Evolutionary conservation across 2,113 vertebrate genomes (phyloP), one percentile per base, ranked within the genome.

Genomic region (Romanogobio albipinnatus): DNA sequence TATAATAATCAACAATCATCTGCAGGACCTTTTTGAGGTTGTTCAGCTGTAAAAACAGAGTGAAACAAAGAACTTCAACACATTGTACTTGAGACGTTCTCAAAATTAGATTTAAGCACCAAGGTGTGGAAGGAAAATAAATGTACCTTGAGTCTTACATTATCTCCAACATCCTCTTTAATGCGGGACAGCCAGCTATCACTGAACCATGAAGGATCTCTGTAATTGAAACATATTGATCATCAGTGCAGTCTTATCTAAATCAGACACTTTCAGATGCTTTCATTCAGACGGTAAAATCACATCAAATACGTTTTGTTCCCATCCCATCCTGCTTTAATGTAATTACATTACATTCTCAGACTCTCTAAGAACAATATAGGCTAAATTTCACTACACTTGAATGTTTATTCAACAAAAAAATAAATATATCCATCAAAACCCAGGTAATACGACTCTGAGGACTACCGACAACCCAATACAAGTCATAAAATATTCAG

Each of bases 21-120:
- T 99, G 98, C 81, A 98, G 96, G 82, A 99, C 94, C 91, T 99
- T 99, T 95, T 99, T 99, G 87, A 99, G 93, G 91, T 99, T 99
- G 94, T 95, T 99, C 92, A 97, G 93, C 98, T 99, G 91, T 84
- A 56, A 74, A 88, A 15, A 49, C 1, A 3, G 9, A 24, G 19
- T 4, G 6, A 71, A 53, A 62, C 8, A 29, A 56, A 66, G 10
- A 0, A 81, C 26, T 19, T 70, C 5, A 68, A 47, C 29, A 64
- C 3, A 17, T 58, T 33, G n/a, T 17, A 26, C 11, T 49, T 49
- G 43, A 9, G n/a, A 47, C 33, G 5, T 26, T 11, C 24, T 66
- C 15, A 49, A 64, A 49, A 29, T 33, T 49, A 22, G 45, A 19
- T 49, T 79, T 26, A 79, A 62, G 39, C 45, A 85, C 70, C 5